These are phyloP conservation scores for Iguana delicatissima DNA, from an alignment of 2,797 vertebrate genomes.

Conservation along the genomic window DNA sequence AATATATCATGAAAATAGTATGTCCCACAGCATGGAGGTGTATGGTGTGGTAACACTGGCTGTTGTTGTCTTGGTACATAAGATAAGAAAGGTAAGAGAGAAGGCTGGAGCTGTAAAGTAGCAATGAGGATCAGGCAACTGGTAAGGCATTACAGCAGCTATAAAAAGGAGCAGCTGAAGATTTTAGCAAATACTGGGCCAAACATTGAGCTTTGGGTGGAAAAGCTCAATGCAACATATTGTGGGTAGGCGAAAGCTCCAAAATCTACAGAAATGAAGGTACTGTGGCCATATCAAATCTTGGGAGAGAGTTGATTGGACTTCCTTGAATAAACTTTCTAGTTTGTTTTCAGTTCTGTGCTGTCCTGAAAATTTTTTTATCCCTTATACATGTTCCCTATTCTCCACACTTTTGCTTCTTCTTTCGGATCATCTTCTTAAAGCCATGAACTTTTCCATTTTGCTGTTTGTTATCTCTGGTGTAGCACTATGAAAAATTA, in stretches of 20 bases:
- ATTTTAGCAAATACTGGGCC: not conserved
- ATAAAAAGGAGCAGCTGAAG: not conserved
- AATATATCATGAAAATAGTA: too few species aligned
- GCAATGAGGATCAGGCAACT: not conserved
- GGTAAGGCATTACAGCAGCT: not conserved
- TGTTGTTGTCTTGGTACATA: not conserved
- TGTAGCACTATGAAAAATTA: constrained; percentile 13
- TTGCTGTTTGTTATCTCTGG: constrained; percentile 24
- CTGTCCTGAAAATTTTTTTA: too few species aligned
- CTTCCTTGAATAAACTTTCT: too few species aligned
- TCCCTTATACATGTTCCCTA: too few species aligned
- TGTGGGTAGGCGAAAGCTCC: not conserved
- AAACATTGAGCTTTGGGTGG: too few species aligned
- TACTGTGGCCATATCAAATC: too few species aligned
- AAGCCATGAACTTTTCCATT: not conserved
- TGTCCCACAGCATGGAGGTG: too few species aligned
- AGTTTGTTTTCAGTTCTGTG: too few species aligned
- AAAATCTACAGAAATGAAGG: too few species aligned
- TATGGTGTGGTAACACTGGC: not conserved
- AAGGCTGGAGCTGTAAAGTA: not conserved
- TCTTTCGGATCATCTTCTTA: not conserved
- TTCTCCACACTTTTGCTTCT: not conserved
- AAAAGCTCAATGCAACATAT: not conserved
- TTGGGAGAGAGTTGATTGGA: too few species aligned
- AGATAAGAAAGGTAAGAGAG: not conserved